These are phyloP conservation scores for Troglohyphantes excavatus DNA, from an alignment of 2,888 invertebrate genomes.

Conservation along the genomic window DNA sequence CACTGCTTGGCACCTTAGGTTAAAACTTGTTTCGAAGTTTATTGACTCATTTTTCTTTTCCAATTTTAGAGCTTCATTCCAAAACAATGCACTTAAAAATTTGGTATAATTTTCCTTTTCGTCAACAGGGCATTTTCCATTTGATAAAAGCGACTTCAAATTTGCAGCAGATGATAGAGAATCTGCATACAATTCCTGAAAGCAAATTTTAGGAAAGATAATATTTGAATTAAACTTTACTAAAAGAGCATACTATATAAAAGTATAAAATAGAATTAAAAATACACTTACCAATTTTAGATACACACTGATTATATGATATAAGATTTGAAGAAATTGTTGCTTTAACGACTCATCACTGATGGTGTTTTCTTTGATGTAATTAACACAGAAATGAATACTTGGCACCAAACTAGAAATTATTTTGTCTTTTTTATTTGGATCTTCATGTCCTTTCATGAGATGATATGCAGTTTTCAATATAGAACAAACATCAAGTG, in stretches of 20 bases:
- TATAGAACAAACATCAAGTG: not conserved
- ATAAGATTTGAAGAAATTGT: constrained; percentile 15
- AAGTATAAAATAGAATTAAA: not conserved
- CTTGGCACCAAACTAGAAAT: constrained; percentile 19
- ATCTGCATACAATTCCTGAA: constrained; percentile 33
- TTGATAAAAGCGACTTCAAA: not conserved
- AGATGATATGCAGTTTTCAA: constrained; percentile 10
- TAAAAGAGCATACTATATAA: not conserved
- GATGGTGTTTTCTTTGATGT: not conserved
- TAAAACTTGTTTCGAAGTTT: not conserved
- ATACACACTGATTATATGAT: constrained; percentile 33
- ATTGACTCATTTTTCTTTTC: constrained; percentile 32
- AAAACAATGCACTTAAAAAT: constrained; percentile 40
- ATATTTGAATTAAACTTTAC: not conserved
- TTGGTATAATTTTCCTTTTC: constrained; percentile 14
- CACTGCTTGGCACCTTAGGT: constrained; percentile 20
- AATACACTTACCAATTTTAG: constrained; percentile 56
- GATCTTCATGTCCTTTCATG: not conserved
- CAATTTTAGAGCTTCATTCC: constrained; percentile 48
- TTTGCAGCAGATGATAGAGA: constrained; percentile 24
- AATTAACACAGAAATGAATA: constrained; percentile 47
- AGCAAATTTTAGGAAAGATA: not conserved
- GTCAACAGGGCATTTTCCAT: not conserved
- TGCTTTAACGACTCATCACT: not conserved
- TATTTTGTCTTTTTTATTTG: not conserved